Conservation (phyloP, 2,797 vertebrate genomes). For the Rhinogobio ventralis region DNA sequence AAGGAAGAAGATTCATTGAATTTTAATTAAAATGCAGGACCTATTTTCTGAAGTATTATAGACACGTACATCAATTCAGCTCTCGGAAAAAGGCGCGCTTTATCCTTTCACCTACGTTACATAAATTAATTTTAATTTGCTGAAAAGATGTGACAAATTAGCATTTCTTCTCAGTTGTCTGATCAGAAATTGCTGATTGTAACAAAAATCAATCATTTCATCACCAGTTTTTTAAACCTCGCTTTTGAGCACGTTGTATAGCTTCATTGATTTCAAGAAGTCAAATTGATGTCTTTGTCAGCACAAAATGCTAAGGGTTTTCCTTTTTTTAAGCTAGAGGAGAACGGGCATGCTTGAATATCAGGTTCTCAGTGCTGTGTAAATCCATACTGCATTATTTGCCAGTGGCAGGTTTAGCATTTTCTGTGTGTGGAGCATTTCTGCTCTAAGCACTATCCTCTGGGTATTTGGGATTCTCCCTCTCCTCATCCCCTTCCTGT, state of each 20-base stretch:
- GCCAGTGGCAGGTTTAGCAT: constrained; percentile 68
- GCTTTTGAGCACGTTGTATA: constrained; percentile 72
- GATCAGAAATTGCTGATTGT: constrained; percentile 83
- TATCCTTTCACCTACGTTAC: constrained; percentile 73
- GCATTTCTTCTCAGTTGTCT: constrained; percentile 73
- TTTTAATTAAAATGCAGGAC: constrained; percentile 86
- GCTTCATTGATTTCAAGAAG: constrained; percentile 80
- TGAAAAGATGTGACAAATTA: constrained; percentile 77
- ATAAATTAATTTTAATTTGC: constrained; percentile 80
- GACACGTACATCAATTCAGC: constrained; percentile 74
- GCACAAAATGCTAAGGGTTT: constrained; percentile 72
- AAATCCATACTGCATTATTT: constrained; percentile 74
- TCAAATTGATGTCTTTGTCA: constrained; percentile 77
- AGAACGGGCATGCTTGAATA: constrained; percentile 45
- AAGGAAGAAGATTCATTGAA: constrained; percentile 79
- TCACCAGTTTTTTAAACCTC: constrained; percentile 71
- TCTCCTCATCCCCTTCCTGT: constrained; percentile 60
- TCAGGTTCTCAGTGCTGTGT: constrained; percentile 65
- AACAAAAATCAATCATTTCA: constrained; percentile 79
- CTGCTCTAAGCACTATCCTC: constrained; percentile 68
- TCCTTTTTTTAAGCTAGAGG: constrained; percentile 33
- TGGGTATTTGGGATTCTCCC: constrained; percentile 70
- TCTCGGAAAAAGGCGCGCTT: constrained; percentile 73
- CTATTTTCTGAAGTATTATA: constrained; percentile 78
- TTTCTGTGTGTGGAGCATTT: constrained; percentile 78